Base-by-base conservation (phyloP, 2,888 invertebrate species). In the Phyllotreta striolata region DNA sequence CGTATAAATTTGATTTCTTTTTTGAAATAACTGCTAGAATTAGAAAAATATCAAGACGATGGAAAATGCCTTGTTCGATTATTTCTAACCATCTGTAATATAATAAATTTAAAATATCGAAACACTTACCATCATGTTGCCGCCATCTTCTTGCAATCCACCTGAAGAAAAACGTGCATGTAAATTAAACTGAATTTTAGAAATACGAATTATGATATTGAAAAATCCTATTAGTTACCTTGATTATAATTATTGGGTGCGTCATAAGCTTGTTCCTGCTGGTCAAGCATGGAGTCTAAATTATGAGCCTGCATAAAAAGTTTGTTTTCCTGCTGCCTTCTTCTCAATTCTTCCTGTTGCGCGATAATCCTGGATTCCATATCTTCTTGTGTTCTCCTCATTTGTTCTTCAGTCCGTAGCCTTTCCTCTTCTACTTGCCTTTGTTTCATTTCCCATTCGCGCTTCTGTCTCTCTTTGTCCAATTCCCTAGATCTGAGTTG, bases 261-360 rank as follows among this genome's bases (percentile, higher is more conserved):
- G 35, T 73, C 78, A 66, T 75, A 79, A 43, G 75, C 85, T 74
- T 88, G 87, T 75, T 91, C 91, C 78, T 89, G 89, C 72, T 90
- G 89, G 74, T 91, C 90, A 64, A 91, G 80, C 82, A 91, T 83
- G 64, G 79, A 82, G 70, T 81, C 82, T 66, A 84, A 72, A 69
- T 83, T 83, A 71, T 83, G 83, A 4, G 82, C 91, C 87, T 94
- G 93, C 86, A 93, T 91, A 73, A 94, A 93, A 66, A 94, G 83
- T 71, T 88, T 92, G 81, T 94, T 94, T 83, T 95, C 93, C 81
- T 94, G 92, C 78, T 93, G 93, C 12, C 94, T 85, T 70, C 93
- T 87, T 56, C 92, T 88, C 79, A 94, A 84, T 80, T 94, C 93
- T 79, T 94, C 93, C 78, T 94, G 93, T 82, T 92, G 92, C 56